A percentile compares a stretch with the other conserved stretches of the same genome.
Evolutionary conservation across 2,888 invertebrate species (phyloP).

Genomic region (Tiliacea citrago): DNA sequence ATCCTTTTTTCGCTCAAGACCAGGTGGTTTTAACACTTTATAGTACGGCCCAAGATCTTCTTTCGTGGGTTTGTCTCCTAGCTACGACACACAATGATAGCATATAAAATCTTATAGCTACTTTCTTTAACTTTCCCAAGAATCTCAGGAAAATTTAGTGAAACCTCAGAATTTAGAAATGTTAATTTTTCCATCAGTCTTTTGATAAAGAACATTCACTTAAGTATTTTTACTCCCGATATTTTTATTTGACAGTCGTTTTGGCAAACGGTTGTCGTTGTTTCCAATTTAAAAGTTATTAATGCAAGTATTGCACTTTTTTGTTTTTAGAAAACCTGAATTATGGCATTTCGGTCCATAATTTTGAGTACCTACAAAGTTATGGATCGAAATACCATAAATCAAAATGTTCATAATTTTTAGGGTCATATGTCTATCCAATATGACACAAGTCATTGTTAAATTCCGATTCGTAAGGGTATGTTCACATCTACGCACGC

Average conservation of each 20-base stretch:
- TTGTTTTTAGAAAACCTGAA: neutral
- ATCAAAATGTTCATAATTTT: slow-evolving; percentile 14
- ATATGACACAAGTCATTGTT: slow-evolving; percentile 6
- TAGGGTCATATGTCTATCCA: slow-evolving; percentile 7
- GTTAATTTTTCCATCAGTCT: slow-evolving; percentile 59
- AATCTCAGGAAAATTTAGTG: slow-evolving; percentile 17
- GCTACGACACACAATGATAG: slow-evolving; percentile 20
- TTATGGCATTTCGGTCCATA: neutral
- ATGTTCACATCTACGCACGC: slow-evolving; percentile 22
- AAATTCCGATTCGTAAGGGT: slow-evolving; percentile 23
- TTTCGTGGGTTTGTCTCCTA: slow-evolving; percentile 3
- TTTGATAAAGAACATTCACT: slow-evolving; percentile 53
- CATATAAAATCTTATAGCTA: slow-evolving; percentile 22
- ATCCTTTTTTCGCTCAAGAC: neutral
- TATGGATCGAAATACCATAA: neutral
- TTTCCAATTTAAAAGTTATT: slow-evolving; percentile 41
- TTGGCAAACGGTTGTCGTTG: slow-evolving; percentile 33
- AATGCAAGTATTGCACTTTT: slow-evolving; percentile 47
- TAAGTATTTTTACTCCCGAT: slow-evolving; percentile 23
- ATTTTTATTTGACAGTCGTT: slow-evolving; percentile 27
- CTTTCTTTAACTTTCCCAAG: slow-evolving; percentile 1
- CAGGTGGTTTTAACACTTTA: neutral
- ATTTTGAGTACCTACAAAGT: slow-evolving; percentile 21
- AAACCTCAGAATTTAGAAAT: slow-evolving; percentile 45
- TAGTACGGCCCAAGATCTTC: neutral